phyloP scores from a whole-genome alignment of 2,113 vertebrate genomes.

The Pterocles orientalis region DNA sequence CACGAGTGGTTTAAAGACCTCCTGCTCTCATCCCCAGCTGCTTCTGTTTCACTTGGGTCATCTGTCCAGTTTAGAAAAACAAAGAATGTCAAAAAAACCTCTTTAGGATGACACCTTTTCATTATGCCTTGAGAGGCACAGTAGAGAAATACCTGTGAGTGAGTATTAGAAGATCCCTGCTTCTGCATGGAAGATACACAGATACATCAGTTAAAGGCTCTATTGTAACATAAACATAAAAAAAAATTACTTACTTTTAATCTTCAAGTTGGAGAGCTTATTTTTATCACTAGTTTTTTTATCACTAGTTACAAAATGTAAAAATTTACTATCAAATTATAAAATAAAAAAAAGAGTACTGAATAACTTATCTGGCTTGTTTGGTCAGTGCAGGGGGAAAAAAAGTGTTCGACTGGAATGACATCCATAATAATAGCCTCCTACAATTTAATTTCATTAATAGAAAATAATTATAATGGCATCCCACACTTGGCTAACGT shows the following conservation, averaged over 20 bases:
- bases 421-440: neutral
- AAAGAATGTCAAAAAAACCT: neutral
- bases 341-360: too few relatives aligned
- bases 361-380: neutral
- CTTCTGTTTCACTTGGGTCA: neutral
- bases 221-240: neutral
- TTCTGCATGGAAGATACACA: neutral
- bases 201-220: neutral
- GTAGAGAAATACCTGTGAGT: neutral
- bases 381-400: neutral
- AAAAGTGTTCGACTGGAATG: neutral
- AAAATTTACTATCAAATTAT: neutral
- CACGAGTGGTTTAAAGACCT: neutral
- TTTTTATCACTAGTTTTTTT: neutral
- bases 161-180: neutral
- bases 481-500: neutral
- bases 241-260: neutral
- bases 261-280: neutral
- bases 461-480: neutral
- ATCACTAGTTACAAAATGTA: neutral
- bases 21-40: neutral
- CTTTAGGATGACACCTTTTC: neutral
- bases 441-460: neutral
- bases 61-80: neutral
- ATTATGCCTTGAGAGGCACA: neutral